These are phyloP conservation scores for Cremastinae sp. DNA, from an alignment of 2,888 invertebrate species.

Conservation along the genomic window DNA sequence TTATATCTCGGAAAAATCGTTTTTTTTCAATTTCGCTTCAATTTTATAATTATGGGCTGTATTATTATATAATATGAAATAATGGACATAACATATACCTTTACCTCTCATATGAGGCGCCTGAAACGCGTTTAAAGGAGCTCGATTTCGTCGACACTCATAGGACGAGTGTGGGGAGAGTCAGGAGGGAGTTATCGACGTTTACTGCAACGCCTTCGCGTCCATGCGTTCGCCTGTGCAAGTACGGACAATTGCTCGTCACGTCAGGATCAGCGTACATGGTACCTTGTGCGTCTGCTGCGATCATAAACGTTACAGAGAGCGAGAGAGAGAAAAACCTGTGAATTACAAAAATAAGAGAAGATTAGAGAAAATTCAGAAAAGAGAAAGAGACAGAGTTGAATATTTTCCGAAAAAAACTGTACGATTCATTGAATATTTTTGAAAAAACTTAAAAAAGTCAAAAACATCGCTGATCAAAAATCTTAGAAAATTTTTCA, in stretches of 20 bases:
- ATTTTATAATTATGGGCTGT: too few relatives aligned
- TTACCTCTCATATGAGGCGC: too few relatives aligned
- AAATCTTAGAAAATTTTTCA: too few relatives aligned
- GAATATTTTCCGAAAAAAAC: too few relatives aligned
- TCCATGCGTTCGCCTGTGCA: constrained; percentile 48
- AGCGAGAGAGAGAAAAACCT: constrained; percentile 29
- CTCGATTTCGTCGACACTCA: neutral
- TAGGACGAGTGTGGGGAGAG: constrained; percentile 6
- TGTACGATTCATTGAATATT: too few relatives aligned
- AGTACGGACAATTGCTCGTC: constrained; percentile 55
- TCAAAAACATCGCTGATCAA: too few relatives aligned
- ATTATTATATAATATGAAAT: too few relatives aligned
- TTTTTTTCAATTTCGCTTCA: too few relatives aligned
- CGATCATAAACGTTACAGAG: constrained; percentile 23
- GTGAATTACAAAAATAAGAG: constrained; percentile 29
- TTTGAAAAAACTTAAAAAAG: too few relatives aligned
- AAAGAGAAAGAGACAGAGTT: too few relatives aligned
- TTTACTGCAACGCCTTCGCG: constrained; percentile 11
- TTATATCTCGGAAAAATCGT: too few relatives aligned
- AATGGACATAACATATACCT: too few relatives aligned
- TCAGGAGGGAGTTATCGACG: constrained; percentile 46
- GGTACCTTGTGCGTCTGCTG: constrained; percentile 7
- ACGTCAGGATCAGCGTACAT: constrained; percentile 21
- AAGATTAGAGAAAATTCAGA: constrained; percentile 13
- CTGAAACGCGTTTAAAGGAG: neutral